Evolutionary conservation across 2,797 vertebrate species (phyloP), one percentile per base, ranked within the genome.

Genomic region (Buceros bicornis): DNA sequence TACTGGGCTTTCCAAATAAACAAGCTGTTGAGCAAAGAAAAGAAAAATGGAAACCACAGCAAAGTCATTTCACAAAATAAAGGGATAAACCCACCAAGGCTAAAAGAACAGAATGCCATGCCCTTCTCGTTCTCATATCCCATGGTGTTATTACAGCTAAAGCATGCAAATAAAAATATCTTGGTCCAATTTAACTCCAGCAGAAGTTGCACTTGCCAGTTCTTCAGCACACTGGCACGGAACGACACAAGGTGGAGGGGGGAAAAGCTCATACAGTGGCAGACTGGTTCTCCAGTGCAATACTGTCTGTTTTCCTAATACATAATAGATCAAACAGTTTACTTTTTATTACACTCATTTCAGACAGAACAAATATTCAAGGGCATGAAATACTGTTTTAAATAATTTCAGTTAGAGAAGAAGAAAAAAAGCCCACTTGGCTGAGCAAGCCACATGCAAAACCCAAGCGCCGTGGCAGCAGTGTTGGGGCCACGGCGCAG

Each of bases 301-400:
- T 33, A 37, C 2, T 58, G 50, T 28, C 7, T 24, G 73, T 51
- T 88, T 71, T 47, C 16, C 76, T 86, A 82, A 77, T 29, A 43
- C 48, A 61, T 70, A 76, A 76, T n/a, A 89, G 40, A 84, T 77
- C 79, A 84, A 86, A 91, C 77, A 54, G 58, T 69, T 93, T 87
- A 70, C 89, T 65, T 56, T 60, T 79, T 91, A 94, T 85, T 89
- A 73, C 85, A 81, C 89, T 64, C 53, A n/a, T 84, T 87, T 84
- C 73, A 84, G 69, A 87, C 1, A 12, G 77, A 92, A 80, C 71
- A 77, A 87, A 88, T 77, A 73, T 66, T 70, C 88, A 66, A 89
- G 66, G 82, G 76, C 83, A 70, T 48, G 72, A 92, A 96, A 93
- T 66, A 58, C 74, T 93, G 82, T n/a, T 86, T 81, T 58, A 82